Evolutionary conservation across 2,113 vertebrate species (phyloP), one percentile per base, ranked within the genome.

Genomic region (Callorhinus ursinus): DNA sequence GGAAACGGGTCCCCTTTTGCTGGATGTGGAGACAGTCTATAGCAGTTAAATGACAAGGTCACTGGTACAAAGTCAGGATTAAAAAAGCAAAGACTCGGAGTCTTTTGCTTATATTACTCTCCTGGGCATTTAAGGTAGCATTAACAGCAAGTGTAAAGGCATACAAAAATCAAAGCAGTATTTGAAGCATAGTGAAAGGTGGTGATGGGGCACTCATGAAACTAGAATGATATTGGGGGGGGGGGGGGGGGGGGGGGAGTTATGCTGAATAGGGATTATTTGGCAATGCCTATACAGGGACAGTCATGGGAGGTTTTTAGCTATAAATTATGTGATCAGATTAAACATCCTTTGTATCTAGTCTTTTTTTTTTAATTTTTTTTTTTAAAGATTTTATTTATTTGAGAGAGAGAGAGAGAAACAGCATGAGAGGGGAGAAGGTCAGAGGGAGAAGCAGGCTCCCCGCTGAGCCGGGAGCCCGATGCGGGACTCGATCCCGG

Each of bases 211-310:
- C 39, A 51, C 2, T 67, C 13, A 12, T 42, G 26, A 88, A 22
- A 22, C 16, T 71, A 36, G 51, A 39, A 46, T 51, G 15, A 21
- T 36, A 26, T 82, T 80, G 18, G 24, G 2, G 13, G 55, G 24
- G 28, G 13, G 55, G 0, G 1, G 2, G 13, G 55, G 0, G 1
- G 2, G 19, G 51, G 10, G 7, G 10, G 1, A 4, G 15, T 39
- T n/a, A 89, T 49, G n/a, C 49, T 19, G 10, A 61, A 13, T 22
- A 86, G 31, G 15, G 19, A 33, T 84, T 76, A 21, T 80, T 61
- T 72, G 65, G 28, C 10, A 1, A 0, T 63, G 31, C 16, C n/a
- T 51, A 6, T 28, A 11, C 6, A n/a, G 36, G 24, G 14, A n/a
- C 1, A 16, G 26, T 49, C 42, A 26, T 42, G 53, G 49, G 61